Percentiles rank a stretch among this genome's conserved stretches.
Evolutionary conservation across 2,113 vertebrate species (phyloP).

Genomic region (Lepidiolamprologus cunningtoni): DNA sequence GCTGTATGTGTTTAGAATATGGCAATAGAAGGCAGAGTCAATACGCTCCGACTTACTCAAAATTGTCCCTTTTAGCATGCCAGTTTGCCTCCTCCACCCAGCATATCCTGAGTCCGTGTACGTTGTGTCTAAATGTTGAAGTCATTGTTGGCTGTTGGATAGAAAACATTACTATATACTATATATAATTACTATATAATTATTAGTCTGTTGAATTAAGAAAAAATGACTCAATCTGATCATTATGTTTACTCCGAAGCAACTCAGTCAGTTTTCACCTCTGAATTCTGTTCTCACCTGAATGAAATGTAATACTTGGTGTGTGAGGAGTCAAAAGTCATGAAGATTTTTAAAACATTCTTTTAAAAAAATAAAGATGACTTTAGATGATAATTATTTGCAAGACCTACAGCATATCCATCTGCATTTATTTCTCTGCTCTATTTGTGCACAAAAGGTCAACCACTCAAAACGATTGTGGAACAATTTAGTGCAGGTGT

Average conservation of each 20-base stretch:
- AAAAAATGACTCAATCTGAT: background rate
- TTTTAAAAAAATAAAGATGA: background rate
- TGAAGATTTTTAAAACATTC: background rate
- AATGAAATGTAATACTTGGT: background rate
- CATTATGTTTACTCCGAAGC: background rate
- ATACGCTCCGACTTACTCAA: background rate
- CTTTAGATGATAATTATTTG: background rate
- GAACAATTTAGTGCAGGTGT: constrained; percentile 16
- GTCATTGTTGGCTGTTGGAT: background rate
- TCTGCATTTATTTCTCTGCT: background rate
- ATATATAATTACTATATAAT: background rate
- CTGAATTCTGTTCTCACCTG: background rate
- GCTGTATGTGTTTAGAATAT: constrained; percentile 61
- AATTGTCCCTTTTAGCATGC: background rate
- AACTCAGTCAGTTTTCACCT: background rate
- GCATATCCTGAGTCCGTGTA: background rate
- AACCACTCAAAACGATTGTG: constrained; percentile 9
- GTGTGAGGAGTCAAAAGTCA: background rate
- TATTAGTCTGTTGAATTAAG: background rate
- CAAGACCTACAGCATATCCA: background rate
- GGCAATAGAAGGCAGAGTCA: constrained; percentile 19
- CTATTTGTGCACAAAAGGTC: constrained; percentile 1
- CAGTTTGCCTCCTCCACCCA: constrained; percentile 34
- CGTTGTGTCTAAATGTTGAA: background rate
- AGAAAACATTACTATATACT: background rate